A percentile compares a stretch with the other conserved stretches of the same genome.
Evolutionary conservation across 2,888 invertebrate species (phyloP).

Genomic region (Entomobrya multifasciata): DNA sequence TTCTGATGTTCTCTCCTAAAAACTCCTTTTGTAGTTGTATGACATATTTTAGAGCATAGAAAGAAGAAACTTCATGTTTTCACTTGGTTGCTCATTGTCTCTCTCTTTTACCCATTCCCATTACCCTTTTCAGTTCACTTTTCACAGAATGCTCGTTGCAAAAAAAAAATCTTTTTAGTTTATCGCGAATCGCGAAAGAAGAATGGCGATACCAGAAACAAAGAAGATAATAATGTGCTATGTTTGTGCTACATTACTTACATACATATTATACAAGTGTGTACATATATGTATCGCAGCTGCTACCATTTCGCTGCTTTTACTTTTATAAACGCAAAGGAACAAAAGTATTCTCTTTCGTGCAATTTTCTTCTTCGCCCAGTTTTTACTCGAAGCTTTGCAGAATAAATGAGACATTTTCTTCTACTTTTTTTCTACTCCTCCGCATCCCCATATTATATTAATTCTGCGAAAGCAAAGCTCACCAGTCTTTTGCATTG

Average conservation of each 20-base stretch:
- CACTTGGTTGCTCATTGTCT: slow-evolving; percentile 59
- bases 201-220: not conserved
- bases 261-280: not conserved
- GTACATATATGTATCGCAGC: not conserved
- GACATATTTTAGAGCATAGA: not conserved
- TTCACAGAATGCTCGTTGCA: not conserved
- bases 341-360: slow-evolving; percentile 11
- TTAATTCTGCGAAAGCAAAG: slow-evolving; percentile 2
- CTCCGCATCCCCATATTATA: not conserved
- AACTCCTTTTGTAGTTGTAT: not conserved
- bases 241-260: too few relatives aligned
- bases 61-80: slow-evolving; percentile 44
- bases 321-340: not conserved
- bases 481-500: not conserved
- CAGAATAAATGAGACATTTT: slow-evolving; percentile 69
- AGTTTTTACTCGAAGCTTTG: not conserved
- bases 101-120: slow-evolving; percentile 11
- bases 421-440: slow-evolving; percentile 2
- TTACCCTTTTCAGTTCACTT: not conserved
- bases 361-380: slow-evolving; percentile 23
- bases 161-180: slow-evolving; percentile 9
- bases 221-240: slow-evolving; percentile 5
- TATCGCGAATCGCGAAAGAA: slow-evolving; percentile 8
- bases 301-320: not conserved
- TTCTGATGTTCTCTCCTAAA: not conserved